Percentiles rank a stretch among this genome's conserved stretches.
Conservation (phyloP, 1,140 invertebrate genomes). For the Polyergus mexicanus region DNA sequence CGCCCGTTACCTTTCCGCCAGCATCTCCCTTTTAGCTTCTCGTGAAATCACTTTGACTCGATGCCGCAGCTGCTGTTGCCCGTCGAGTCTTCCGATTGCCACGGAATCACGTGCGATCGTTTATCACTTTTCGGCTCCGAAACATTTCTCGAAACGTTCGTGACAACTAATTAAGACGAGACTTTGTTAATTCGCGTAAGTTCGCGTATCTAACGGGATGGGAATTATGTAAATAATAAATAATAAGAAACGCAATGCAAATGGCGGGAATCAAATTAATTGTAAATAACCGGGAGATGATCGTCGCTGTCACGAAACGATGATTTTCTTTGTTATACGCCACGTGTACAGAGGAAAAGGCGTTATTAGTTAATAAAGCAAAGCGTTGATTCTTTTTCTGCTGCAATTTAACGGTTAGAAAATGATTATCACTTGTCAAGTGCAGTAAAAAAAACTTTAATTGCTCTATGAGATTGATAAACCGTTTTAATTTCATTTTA, state of each 20-base stretch:
- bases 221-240: not conserved
- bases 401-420: not conserved
- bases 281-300: slow-evolving; percentile 47
- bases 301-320: slow-evolving; percentile 14
- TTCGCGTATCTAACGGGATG: not conserved
- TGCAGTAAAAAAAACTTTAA: not conserved
- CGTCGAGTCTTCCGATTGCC: slow-evolving; percentile 65
- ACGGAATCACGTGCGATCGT: slow-evolving; percentile 53
- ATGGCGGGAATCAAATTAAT: slow-evolving; percentile 37
- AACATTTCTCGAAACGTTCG: not conserved
- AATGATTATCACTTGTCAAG: slow-evolving; percentile 3
- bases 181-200: not conserved
- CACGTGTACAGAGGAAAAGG: not conserved
- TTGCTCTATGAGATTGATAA: not conserved
- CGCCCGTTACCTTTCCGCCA: slow-evolving; percentile 24
- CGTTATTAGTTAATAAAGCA: not conserved
- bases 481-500: too few species aligned
- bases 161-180: slow-evolving; percentile 1
- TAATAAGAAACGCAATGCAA: not conserved
- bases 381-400: not conserved
- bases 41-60: slow-evolving; percentile 67
- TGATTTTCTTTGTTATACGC: not conserved
- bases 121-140: slow-evolving; percentile 26
- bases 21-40: slow-evolving; percentile 58
- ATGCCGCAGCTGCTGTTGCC: slow-evolving; percentile 66